Base-by-base conservation (phyloP, 2,888 invertebrate species). In the Melinopterus prodromus region DNA sequence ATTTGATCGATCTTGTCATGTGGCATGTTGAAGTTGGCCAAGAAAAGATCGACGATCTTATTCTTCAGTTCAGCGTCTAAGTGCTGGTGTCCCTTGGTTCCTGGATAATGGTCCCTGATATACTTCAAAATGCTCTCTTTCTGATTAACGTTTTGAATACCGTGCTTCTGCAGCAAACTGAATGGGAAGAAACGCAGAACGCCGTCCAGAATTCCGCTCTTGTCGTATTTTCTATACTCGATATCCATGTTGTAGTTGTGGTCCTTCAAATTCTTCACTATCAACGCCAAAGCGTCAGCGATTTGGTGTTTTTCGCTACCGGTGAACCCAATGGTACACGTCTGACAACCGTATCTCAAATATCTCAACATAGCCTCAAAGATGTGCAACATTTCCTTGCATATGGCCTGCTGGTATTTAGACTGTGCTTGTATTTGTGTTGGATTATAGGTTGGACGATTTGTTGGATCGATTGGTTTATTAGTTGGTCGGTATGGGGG, bases 301-400 rank as follows among this genome's bases (percentile, higher is more conserved):
- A 80, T 80, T n/a, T 80, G 72, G 15, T 70, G 15, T 38, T 77
- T 80, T 77, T 80, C 79, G 0, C 15, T n/a, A 15, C 77, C 37
- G 69, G 69, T 26, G 15, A 80, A 80, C 15, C 72, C 36, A 37
- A 80, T 77, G 14, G 16, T 36, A 6, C 77, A 77, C 0, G 26
- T 16, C 12, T 71, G 35, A 37, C 37, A 36, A 16, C 16, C 70
- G 16, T 37, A 14, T 16, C 77, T 3, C 9, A 80, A 53, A 69
- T 74, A 77, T 16, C 37, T 35, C 1, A 74, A 14, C 79, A 80
- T 80, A 35, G 36, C 74, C 16, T 80, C 79, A n/a, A 80, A 69
- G 16, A 80, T 77, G 6, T n/a, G 71, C 9, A 80, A 71, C 7
- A 80, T 16, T 37, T 80, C 79, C 38, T 77, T 37, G 37, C 77